Base-by-base conservation (phyloP, 1,140 invertebrate genomes). In the Penaeus vannamei region DNA sequence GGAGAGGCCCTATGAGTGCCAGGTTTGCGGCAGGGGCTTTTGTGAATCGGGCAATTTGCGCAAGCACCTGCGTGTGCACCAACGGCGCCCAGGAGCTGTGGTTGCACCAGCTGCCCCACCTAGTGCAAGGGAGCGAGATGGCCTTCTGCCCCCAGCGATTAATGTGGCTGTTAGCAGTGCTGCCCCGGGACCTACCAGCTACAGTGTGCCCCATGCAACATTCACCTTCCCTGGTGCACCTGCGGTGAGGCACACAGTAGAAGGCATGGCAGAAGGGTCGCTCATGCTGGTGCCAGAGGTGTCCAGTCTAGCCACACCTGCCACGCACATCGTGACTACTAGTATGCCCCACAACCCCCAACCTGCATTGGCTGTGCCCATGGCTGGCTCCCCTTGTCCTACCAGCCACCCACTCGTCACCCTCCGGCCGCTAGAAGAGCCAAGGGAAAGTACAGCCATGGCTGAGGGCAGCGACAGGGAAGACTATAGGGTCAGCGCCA, bases 21-120 rank as follows among this genome's bases (percentile, higher is more conserved):
- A 91, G 62, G 46, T 86, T 36, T 91, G 91, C 83, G 87, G 87
- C 8, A 82, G 89, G 32, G 91, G 91, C 8, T 91, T 91, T 66
- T 91, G 91, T 86, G 91, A 91, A 79, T 90, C 89, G 46, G 91
- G 91, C 8, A 91, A 91, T 46, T 32, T 91, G 46, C 83, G 90
- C 23, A 91, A 91, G 62, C 90, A 91, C 62, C 69, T 91, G 17
- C 76, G 89, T 36, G 87, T 92, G 17, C 90, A 92, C 84, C 82
- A 62, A 32, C 79, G 80, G 17, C 86, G 60, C n/a, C 61, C 83
- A 26, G 32, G 60, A 29, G 12, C 61, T 81, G 60, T 26, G 23
- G 77, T 26, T 1, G 62, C 77, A 12, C 46, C 76, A 26, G 60
- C 23, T 22, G 77, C 26, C 4, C 66, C 77, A 32, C 42, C 72